Conservation (phyloP, 2,797 vertebrate species). For the Threskiornis aethiopicus region DNA sequence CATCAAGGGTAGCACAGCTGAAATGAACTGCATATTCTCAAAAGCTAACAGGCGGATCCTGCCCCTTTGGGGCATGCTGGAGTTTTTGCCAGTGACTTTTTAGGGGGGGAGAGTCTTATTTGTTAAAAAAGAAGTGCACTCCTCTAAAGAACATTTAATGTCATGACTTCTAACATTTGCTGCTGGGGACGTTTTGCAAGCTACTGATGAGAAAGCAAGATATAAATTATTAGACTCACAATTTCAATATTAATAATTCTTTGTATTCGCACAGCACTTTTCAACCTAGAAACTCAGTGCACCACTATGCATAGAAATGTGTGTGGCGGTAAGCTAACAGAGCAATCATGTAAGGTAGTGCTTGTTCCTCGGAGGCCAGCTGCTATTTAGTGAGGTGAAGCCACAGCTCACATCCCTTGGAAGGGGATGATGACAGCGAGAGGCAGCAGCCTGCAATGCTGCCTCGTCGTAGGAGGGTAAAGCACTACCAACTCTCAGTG, state of each 20-base stretch:
- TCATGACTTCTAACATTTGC: slow-evolving; percentile 47
- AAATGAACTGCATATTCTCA: not conserved
- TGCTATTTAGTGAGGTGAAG: not conserved
- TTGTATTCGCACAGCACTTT: not conserved
- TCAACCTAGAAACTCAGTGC: not conserved
- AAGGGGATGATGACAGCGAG: not conserved
- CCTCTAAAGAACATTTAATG: slow-evolving; percentile 2
- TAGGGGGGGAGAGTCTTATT: not conserved
- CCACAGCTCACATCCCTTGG: not conserved
- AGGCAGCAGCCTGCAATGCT: not conserved
- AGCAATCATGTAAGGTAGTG: not conserved
- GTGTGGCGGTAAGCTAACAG: not conserved
- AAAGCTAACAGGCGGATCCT: not conserved
- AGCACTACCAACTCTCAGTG: not conserved
- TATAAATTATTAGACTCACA: not conserved
- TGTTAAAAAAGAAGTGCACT: not conserved
- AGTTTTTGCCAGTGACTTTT: not conserved
- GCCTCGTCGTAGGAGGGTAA: not conserved
- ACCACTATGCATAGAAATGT: not conserved
- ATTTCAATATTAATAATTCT: slow-evolving; percentile 19
- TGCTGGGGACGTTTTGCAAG: not conserved
- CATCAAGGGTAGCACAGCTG: not conserved
- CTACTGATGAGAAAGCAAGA: not conserved
- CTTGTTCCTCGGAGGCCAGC: not conserved
- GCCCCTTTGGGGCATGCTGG: not conserved